Evolutionary conservation across 2,113 vertebrate genomes (phyloP).

Genomic region (Proterorhinus semilunaris): DNA sequence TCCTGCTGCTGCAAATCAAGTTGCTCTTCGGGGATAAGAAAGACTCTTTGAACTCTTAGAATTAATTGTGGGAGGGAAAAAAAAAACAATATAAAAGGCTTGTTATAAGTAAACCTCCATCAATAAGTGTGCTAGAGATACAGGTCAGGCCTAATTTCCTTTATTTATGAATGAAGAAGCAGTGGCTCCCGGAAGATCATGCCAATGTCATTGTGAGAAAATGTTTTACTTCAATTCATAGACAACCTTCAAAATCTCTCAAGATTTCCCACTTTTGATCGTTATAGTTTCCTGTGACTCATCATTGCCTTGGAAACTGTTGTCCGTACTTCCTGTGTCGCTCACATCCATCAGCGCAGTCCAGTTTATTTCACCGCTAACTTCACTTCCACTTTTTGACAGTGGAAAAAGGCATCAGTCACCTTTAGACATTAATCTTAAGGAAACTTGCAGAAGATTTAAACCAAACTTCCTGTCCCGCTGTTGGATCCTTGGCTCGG

Average conservation of each 20-base stretch:
- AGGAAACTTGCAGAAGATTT: neutral
- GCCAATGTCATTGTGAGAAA: no score
- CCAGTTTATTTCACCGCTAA: constrained; percentile 13
- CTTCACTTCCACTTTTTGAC: neutral
- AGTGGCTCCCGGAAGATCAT: no score
- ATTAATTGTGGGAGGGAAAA: no score
- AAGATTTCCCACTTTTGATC: neutral
- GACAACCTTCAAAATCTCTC: neutral
- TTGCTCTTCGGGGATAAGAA: no score
- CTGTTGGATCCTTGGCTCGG: constrained; percentile 32
- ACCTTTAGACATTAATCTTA: constrained; percentile 3
- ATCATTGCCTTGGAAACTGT: neutral
- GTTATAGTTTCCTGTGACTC: neutral
- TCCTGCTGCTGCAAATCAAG: no score
- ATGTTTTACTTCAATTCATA: neutral
- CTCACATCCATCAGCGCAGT: constrained; percentile 20
- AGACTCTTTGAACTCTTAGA: no score
- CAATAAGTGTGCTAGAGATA: no score
- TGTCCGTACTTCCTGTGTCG: neutral
- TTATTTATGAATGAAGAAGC: no score
- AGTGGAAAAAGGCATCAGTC: constrained; percentile 21
- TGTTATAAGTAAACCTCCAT: no score
- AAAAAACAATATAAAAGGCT: no score
- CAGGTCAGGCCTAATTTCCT: no score
- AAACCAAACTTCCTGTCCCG: constrained; percentile 25